A percentile compares a stretch with the other conserved stretches of the same genome.
Conservation (phyloP, 1,140 invertebrate genomes). For the Drosophila rhopaloa region DNA sequence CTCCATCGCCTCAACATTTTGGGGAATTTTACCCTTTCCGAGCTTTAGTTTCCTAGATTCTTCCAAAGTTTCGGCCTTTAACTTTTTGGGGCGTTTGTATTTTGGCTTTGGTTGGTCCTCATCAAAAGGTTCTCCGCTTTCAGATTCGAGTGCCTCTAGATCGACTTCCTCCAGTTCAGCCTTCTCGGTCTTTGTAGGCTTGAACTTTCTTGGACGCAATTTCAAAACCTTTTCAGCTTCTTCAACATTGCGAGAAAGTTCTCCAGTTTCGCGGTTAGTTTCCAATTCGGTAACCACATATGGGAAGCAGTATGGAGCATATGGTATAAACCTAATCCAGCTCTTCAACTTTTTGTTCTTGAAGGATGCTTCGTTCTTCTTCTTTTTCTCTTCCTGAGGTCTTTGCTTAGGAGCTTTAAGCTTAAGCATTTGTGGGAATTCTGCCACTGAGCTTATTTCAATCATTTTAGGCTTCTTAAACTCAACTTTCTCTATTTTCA, state of each 20-base stretch:
- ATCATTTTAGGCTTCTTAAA: slow-evolving; percentile 64
- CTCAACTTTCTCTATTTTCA: slow-evolving; percentile 76
- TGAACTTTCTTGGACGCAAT: slow-evolving; percentile 71
- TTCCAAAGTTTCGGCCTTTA: slow-evolving; percentile 28
- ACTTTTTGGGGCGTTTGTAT: slow-evolving; percentile 69
- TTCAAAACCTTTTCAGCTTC: slow-evolving; percentile 70
- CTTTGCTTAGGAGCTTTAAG: slow-evolving; percentile 84
- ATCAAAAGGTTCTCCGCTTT: slow-evolving; percentile 20
- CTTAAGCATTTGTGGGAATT: slow-evolving; percentile 79
- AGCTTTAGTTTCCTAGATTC: slow-evolving; percentile 66
- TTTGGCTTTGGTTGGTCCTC: slow-evolving; percentile 54
- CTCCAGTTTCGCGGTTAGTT: slow-evolving; percentile 58
- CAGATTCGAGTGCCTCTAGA: slow-evolving; percentile 52
- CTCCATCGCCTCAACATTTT: slow-evolving; percentile 81
- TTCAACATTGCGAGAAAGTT: slow-evolving; percentile 78
- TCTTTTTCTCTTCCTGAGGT: slow-evolving; percentile 83
- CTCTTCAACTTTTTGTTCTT: slow-evolving; percentile 79
- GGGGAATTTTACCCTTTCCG: slow-evolving; percentile 70
- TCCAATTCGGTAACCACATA: slow-evolving; percentile 64
- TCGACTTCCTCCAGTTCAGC: slow-evolving; percentile 62
- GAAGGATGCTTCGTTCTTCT: slow-evolving; percentile 74
- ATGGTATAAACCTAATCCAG: slow-evolving; percentile 76
- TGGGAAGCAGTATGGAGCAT: slow-evolving; percentile 68
- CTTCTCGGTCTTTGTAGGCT: slow-evolving; percentile 51
- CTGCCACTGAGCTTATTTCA: slow-evolving; percentile 74